These are phyloP conservation scores for Pomatorhinus ruficollis DNA, from an alignment of 2,113 vertebrate species.

Conservation along the genomic window DNA sequence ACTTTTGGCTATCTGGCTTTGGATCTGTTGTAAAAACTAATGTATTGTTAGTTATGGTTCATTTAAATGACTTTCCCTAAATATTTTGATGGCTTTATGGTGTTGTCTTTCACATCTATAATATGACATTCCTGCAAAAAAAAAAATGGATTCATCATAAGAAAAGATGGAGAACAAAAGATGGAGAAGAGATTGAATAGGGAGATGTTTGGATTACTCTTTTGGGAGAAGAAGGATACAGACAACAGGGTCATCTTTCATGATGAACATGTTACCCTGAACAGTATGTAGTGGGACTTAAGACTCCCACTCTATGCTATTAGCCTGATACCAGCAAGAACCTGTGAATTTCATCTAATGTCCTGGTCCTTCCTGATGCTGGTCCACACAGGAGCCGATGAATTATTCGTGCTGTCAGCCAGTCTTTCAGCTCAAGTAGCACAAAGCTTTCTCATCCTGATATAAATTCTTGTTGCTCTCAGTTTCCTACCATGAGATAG, in stretches of 20 bases:
- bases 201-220: neutral
- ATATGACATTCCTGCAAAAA: neutral
- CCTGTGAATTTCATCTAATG: neutral
- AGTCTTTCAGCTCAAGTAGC: neutral
- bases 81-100: neutral
- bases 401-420: neutral
- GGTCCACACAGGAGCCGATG: neutral
- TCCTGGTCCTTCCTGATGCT: neutral
- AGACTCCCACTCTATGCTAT: neutral
- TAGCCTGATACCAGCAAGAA: neutral
- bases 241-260: neutral
- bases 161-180: neutral
- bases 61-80: neutral
- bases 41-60: neutral
- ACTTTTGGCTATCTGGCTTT: neutral
- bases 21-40: neutral
- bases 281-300: neutral
- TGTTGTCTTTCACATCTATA: neutral
- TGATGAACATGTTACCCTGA: neutral
- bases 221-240: neutral
- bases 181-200: neutral
- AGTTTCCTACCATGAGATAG: neutral
- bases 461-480: neutral
- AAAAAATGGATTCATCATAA: neutral
- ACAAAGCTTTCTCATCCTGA: neutral